These are phyloP conservation scores for Sebastes trivittatus DNA, from an alignment of 2,797 vertebrate species.

Conservation along the genomic window DNA sequence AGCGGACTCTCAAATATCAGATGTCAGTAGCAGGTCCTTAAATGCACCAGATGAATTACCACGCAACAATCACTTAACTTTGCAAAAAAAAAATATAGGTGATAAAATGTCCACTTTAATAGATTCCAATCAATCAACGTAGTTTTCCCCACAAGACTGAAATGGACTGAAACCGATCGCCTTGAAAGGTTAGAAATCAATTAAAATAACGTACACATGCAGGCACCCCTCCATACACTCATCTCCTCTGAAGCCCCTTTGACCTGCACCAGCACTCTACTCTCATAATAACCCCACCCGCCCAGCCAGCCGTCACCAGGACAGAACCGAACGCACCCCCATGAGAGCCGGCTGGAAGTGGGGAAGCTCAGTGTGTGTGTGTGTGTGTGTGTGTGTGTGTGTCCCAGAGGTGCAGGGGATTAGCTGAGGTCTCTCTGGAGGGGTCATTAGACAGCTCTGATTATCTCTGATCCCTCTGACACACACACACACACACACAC, in stretches of 20 bases:
- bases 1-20: neutral
- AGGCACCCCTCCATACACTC: neutral
- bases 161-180: neutral
- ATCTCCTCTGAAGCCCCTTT: constrained; percentile 2
- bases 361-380: neutral
- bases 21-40: neutral
- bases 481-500: constrained; percentile 39
- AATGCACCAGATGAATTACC: neutral
- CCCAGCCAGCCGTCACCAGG: neutral
- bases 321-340: constrained; percentile 32
- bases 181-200: constrained; percentile 6
- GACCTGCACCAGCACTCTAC: neutral
- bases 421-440: constrained; percentile 79
- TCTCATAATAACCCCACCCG: constrained; percentile 6
- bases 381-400: constrained; percentile 20
- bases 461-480: constrained; percentile 64
- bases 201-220: neutral
- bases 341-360: neutral
- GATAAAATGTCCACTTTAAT: neutral
- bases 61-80: neutral
- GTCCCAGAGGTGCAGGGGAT: constrained; percentile 64
- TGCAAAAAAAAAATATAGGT: neutral
- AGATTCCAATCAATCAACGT: neutral
- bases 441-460: constrained; percentile 80
- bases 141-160: neutral